Conservation (phyloP, 1,140 invertebrate genomes). For the Drosophila eugracilis region DNA sequence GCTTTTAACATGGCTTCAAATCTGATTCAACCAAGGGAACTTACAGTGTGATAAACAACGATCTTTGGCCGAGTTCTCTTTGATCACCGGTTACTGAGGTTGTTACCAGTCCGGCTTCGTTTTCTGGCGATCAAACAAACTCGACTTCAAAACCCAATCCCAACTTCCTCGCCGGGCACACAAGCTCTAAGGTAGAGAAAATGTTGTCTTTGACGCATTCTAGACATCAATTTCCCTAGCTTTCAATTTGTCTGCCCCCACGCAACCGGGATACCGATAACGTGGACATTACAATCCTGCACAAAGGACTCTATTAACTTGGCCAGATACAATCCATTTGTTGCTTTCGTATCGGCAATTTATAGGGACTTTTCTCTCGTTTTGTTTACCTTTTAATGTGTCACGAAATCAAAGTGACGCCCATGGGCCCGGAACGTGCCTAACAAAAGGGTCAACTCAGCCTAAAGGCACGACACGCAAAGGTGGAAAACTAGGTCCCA, state of each 20-base stretch:
- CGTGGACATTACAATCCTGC: constrained; percentile 5
- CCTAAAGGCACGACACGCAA: constrained; percentile 53
- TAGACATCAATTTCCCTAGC: constrained; percentile 69
- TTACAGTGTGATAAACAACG: background rate
- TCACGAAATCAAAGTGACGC: constrained; percentile 68
- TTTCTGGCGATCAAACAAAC: constrained; percentile 51
- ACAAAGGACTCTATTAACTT: constrained; percentile 46
- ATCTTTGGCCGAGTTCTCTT: constrained; percentile 24
- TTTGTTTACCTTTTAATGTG: constrained; percentile 40
- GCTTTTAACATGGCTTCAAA: constrained; percentile 46
- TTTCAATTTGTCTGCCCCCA: constrained; percentile 70
- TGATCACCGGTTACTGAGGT: constrained; percentile 57
- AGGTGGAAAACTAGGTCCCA: constrained; percentile 9
- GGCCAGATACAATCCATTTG: constrained; percentile 45
- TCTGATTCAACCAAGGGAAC: background rate
- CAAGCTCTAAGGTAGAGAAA: constrained; percentile 75
- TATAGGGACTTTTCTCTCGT: constrained; percentile 36
- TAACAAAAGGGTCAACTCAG: constrained; percentile 60
- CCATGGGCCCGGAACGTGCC: constrained; percentile 55
- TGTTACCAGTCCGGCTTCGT: constrained; percentile 29
- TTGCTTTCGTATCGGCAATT: constrained; percentile 58
- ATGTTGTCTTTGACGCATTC: constrained; percentile 43
- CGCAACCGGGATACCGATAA: constrained; percentile 38
- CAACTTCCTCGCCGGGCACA: constrained; percentile 12
- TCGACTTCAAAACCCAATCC: constrained; percentile 9